Percentiles rank a stretch among this genome's conserved stretches.
Evolutionary conservation across 2,797 vertebrate genomes (phyloP).

Genomic region (Acrossocheilus fasciatus): DNA sequence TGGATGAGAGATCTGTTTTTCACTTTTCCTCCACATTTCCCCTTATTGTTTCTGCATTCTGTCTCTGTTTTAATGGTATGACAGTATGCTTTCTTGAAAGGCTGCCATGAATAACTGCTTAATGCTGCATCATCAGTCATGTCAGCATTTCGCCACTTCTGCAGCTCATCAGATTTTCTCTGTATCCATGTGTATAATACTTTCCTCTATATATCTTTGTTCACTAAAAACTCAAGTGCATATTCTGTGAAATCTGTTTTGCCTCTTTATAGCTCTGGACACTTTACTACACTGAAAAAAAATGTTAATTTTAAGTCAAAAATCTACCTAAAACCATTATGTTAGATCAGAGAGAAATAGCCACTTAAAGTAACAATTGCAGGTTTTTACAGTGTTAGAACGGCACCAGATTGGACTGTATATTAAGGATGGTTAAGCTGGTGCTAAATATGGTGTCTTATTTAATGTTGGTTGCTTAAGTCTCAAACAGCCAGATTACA

Average conservation of each 20-base stretch:
- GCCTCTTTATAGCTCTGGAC: background rate
- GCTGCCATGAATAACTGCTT: conserved; percentile 27
- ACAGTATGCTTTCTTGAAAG: conserved; percentile 30
- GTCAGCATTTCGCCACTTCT: conserved; percentile 13
- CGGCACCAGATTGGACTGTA: background rate
- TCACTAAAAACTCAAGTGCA: background rate
- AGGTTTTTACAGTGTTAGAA: conserved; percentile 1
- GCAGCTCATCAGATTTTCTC: conserved; percentile 16
- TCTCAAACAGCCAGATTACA: conserved; percentile 23
- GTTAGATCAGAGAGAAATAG: background rate
- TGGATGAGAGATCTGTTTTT: background rate
- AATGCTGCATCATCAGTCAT: conserved; percentile 18
- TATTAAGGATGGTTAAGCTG: conserved; percentile 21
- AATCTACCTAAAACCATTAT: background rate
- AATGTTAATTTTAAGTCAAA: background rate
- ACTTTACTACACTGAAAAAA: background rate
- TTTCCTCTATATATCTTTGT: conserved; percentile 6
- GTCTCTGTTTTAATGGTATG: conserved; percentile 19
- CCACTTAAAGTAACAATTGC: background rate
- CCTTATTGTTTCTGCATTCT: conserved; percentile 29
- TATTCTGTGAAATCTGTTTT: background rate
- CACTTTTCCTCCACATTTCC: conserved; percentile 28
- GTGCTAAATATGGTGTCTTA: conserved; percentile 16
- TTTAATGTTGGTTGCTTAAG: conserved; percentile 36
- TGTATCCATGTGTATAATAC: background rate